phyloP scores from a whole-genome alignment of 2,797 vertebrate species.

The Acanthopagrus latus region DNA sequence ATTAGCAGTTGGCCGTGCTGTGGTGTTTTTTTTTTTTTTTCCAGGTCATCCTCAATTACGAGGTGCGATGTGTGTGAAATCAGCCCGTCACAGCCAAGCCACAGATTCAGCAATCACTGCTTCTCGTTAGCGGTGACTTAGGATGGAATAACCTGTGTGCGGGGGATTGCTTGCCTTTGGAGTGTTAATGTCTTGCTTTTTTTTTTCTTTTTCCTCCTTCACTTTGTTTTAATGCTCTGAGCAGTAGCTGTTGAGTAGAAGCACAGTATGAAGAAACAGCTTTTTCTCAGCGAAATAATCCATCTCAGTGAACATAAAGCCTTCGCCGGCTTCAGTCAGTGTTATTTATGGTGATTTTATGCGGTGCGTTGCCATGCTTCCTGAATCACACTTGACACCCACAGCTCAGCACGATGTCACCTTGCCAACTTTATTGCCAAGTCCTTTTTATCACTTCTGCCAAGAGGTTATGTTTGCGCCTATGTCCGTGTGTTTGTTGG shows the following conservation, averaged over 20 bases:
- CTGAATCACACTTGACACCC: constrained; percentile 4
- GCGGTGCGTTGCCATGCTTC: neutral
- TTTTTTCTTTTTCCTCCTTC: neutral
- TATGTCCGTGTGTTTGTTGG: too few relatives aligned
- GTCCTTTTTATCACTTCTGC: neutral
- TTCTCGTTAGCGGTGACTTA: constrained; percentile 8
- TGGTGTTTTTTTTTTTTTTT: constrained; percentile 10
- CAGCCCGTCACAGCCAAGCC: neutral
- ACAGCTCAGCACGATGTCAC: neutral
- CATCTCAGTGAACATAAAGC: constrained; percentile 6
- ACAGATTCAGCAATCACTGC: neutral
- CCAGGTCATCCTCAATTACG: constrained; percentile 35
- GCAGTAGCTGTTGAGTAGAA: neutral
- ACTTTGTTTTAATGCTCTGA: neutral
- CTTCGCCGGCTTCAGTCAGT: neutral
- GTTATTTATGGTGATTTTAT: constrained; percentile 35
- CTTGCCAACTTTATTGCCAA: neutral
- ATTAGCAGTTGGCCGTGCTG: constrained; percentile 16
- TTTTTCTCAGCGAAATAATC: neutral
- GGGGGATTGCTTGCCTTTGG: neutral
- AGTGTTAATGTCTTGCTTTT: neutral
- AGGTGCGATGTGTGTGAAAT: constrained; percentile 36
- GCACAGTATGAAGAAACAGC: constrained; percentile 1
- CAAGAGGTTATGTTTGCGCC: too few relatives aligned
- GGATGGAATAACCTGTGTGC: neutral